Percentiles rank a stretch among this genome's conserved stretches.
Evolutionary conservation across 2,888 invertebrate genomes (phyloP).

Genomic region (Corbicula japonica): DNA sequence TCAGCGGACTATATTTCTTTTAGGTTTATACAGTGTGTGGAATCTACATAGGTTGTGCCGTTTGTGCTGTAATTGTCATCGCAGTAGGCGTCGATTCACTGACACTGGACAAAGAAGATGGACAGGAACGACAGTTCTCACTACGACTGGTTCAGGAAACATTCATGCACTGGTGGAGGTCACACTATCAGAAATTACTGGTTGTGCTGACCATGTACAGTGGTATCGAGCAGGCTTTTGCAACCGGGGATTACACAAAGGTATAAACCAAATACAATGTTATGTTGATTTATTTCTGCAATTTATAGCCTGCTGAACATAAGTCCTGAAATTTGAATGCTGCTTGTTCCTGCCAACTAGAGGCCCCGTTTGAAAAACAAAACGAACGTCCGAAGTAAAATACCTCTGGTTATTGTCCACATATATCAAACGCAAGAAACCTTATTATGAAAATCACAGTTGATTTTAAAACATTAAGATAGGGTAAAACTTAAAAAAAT

Average conservation of each 20-base stretch:
- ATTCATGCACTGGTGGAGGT: slow-evolving; percentile 93
- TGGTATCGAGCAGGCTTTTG: slow-evolving; percentile 99
- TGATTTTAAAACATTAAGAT: too few relatives aligned
- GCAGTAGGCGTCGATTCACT: slow-evolving; percentile 93
- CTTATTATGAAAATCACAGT: too few relatives aligned
- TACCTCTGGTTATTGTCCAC: too few relatives aligned
- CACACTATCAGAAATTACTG: slow-evolving; percentile 96
- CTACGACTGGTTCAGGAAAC: slow-evolving; percentile 88
- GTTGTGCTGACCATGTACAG: slow-evolving; percentile 98
- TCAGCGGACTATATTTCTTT: slow-evolving; percentile 14
- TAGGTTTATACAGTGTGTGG: slow-evolving; percentile 96
- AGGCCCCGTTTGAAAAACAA: too few relatives aligned
- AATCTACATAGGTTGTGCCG: slow-evolving; percentile 95
- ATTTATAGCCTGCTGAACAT: too few relatives aligned
- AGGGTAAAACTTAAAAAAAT: too few relatives aligned
- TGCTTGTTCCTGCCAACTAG: too few relatives aligned
- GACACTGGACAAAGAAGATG: slow-evolving; percentile 78
- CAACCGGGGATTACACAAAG: slow-evolving; percentile 91
- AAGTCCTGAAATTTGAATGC: too few relatives aligned
- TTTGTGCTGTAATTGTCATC: slow-evolving; percentile 94
- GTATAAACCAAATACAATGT: too few relatives aligned
- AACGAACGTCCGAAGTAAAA: too few relatives aligned
- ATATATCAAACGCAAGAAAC: too few relatives aligned
- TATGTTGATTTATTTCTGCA: too few relatives aligned
- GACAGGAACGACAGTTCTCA: slow-evolving; percentile 62